Base-by-base conservation (phyloP, 2,888 invertebrate genomes). In the Ennomos erosarius region DNA sequence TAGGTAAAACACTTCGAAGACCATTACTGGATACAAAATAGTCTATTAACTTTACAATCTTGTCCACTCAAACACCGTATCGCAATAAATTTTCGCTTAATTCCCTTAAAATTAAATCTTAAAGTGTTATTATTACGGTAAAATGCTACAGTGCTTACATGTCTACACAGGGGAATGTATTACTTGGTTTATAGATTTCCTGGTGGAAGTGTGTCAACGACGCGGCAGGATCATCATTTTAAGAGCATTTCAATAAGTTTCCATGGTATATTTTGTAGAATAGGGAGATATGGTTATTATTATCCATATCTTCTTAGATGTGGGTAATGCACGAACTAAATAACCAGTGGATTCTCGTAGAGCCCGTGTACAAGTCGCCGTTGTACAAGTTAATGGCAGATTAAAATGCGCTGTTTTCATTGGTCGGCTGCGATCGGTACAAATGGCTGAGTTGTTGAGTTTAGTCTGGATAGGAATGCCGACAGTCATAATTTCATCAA, bases 201-300 rank as follows among this genome's bases (percentile, higher is more conserved):
- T 36, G 11, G 48, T 43, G 36, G 26, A 58, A 58, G 53, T 53
- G 53, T 53, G 58, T 58, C 53, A 53, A 53, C 44, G 42, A 48
- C 26, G 5, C 38, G 39, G 5, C 38, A 39, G 47, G 44, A 58
- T 53, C 58, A 43, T 53, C 44, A 53, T 58, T 53, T 49, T 44
- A 58, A 53, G 49, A 58, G 48, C 44, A 53, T 58, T 53, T 49
- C 49, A 58, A 53, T 58, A 58, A 49, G 44, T 58, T 36, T 39
- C 16, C 12, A 11, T 26, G 35, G 35, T 39, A 40, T 16, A 9
- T 37, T 47, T 46, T 48, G 52, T 52, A 35, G 51, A 48, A 52
- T 47, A 52, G 57, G 44, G 36, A 58, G 26, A 43, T 52, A 52
- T 39, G 16, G 11, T 39, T 11, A 52, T 39, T 11, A 52, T 46